Percentiles rank a stretch among this genome's conserved stretches.
Conservation (phyloP, 2,797 vertebrate genomes). For the Micromesistius poutassou region DNA sequence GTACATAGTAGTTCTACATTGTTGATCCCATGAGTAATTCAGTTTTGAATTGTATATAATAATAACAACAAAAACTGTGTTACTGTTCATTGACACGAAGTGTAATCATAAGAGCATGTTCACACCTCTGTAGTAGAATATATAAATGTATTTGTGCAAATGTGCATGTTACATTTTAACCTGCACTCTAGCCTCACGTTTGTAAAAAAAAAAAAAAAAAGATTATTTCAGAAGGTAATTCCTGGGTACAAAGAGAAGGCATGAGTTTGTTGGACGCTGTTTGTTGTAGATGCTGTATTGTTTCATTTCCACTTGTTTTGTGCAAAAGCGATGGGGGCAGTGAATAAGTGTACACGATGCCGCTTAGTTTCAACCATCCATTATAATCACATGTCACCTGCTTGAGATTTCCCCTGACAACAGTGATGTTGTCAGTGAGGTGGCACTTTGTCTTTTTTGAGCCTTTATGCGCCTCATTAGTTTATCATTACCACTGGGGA, state of each 20-base stretch:
- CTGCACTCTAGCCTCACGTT: no score
- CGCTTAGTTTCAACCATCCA: background rate
- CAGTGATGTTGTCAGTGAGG: background rate
- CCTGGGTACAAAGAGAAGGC: no score
- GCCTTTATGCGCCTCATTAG: background rate
- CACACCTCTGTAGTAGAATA: no score
- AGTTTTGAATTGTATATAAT: no score
- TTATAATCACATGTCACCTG: background rate
- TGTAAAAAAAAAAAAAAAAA: no score
- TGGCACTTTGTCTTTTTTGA: background rate
- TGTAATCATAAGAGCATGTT: no score
- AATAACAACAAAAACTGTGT: no score
- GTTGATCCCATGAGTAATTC: constrained; percentile 16
- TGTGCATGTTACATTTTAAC: no score
- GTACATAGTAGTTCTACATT: constrained; percentile 14
- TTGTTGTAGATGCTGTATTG: no score
- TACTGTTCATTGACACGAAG: no score
- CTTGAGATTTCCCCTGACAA: background rate
- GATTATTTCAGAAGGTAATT: no score
- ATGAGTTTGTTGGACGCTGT: no score
- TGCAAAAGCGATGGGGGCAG: background rate
- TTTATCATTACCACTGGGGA: background rate
- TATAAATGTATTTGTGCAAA: background rate
- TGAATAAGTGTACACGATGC: background rate
- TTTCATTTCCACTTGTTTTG: background rate